Evolutionary conservation across 2,113 vertebrate genomes (phyloP).

Genomic region (Tinamus guttatus): DNA sequence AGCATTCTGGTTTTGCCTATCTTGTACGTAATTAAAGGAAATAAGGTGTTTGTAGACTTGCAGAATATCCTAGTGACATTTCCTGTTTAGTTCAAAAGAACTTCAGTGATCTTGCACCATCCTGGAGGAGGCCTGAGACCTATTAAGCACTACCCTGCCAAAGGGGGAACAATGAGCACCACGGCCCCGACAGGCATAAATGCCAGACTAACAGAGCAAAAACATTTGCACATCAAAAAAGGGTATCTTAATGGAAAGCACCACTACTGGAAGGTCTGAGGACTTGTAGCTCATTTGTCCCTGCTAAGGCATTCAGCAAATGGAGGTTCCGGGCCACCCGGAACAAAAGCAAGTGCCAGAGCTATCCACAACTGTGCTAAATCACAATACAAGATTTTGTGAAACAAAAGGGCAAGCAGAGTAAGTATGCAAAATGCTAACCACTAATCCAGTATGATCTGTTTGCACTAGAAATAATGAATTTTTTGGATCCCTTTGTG

Average conservation of each 20-base stretch:
- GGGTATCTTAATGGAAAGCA: neutral
- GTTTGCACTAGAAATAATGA: slow-evolving; percentile 47
- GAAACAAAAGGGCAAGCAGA: neutral
- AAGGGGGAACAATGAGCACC: neutral
- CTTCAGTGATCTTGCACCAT: fast-evolving
- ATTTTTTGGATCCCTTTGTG: neutral
- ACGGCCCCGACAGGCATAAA: fast-evolving
- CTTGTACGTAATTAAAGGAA: neutral
- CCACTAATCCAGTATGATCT: slow-evolving; percentile 29
- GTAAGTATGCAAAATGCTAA: slow-evolving; percentile 6
- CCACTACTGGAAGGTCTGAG: neutral
- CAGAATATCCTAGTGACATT: neutral
- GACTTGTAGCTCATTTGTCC: neutral
- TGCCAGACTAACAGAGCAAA: neutral
- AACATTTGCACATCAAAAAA: neutral
- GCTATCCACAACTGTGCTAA: neutral
- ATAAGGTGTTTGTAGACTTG: neutral
- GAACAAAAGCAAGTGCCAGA: neutral
- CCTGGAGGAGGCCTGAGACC: neutral
- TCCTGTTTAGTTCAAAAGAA: neutral
- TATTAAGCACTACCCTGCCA: neutral
- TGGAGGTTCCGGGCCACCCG: neutral
- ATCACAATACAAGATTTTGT: neutral
- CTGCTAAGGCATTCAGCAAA: neutral
- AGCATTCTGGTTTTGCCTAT: neutral